A percentile compares a stretch with the other conserved stretches of the same genome.
Conservation (phyloP, 2,888 invertebrate genomes). For the Euplexia lucipara region DNA sequence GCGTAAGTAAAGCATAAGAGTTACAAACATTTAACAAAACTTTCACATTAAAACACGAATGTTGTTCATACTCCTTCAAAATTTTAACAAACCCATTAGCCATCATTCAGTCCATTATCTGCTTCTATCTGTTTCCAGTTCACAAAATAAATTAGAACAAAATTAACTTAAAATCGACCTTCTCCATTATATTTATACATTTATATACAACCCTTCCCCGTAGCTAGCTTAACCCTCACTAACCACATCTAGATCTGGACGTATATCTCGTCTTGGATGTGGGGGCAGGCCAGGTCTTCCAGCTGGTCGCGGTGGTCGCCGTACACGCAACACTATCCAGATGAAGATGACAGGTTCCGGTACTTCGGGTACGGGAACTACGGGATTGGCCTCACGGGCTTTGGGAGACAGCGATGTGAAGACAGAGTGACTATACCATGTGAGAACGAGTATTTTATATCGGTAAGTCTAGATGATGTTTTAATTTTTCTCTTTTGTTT, state of each 20-base stretch:
- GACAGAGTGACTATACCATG: conserved; percentile 96
- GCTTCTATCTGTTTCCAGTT: too few species aligned
- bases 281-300: conserved; percentile 75
- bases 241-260: conserved; percentile 84
- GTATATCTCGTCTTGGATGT: conserved; percentile 86
- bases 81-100: too few species aligned
- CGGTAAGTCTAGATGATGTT: conserved; percentile 84
- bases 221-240: conserved; percentile 79
- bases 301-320: conserved; percentile 81
- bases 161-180: conserved; percentile 10
- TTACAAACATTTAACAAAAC: too few species aligned
- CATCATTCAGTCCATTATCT: too few species aligned
- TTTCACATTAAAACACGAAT: too few species aligned
- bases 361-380: conserved; percentile 85
- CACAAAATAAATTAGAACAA: too few species aligned
- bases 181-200: conserved; percentile 27
- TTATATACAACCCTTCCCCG: conserved; percentile 68
- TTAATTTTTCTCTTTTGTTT: too few species aligned
- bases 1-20: too few species aligned
- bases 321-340: conserved; percentile 82
- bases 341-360: conserved; percentile 73
- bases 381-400: conserved; percentile 76
- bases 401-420: conserved; percentile 90
- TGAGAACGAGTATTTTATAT: conserved; percentile 95
- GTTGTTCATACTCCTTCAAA: too few species aligned